These are phyloP conservation scores for Drosophila setifemur DNA, from an alignment of 1,140 invertebrate genomes.

Conservation along the genomic window DNA sequence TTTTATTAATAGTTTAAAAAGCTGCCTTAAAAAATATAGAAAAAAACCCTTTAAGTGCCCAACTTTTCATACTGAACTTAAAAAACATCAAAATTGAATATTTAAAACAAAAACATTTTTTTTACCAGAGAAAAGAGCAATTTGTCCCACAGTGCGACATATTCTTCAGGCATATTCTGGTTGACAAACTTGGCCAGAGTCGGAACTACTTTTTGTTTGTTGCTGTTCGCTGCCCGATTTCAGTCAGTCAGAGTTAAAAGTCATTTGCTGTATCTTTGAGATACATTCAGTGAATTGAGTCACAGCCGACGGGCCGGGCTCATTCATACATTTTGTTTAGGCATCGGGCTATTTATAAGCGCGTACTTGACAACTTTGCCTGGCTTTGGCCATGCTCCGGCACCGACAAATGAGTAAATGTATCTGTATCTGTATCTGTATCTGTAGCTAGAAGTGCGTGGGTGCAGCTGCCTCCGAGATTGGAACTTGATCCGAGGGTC, in stretches of 20 bases:
- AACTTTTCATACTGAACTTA: no score
- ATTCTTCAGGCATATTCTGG: slow-evolving; percentile 19
- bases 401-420: not conserved
- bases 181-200: slow-evolving; percentile 69
- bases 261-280: slow-evolving; percentile 55
- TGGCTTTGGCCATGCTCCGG: slow-evolving; percentile 20
- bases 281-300: slow-evolving; percentile 44
- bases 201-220: slow-evolving; percentile 56
- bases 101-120: no score
- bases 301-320: slow-evolving; percentile 20
- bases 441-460: no score
- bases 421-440: no score
- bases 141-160: not conserved
- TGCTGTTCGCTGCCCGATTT: slow-evolving; percentile 41
- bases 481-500: not conserved
- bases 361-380: slow-evolving; percentile 61
- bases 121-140: not conserved
- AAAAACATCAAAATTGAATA: no score
- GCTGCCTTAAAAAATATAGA: no score
- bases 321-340: slow-evolving; percentile 41
- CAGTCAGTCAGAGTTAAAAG: slow-evolving; percentile 58
- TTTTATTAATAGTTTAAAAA: no score
- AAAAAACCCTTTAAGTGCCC: no score
- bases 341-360: slow-evolving; percentile 52
- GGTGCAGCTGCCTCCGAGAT: slow-evolving; percentile 28